Evolutionary conservation across 2,888 invertebrate species (phyloP).

Genomic region (Morpho achilles): DNA sequence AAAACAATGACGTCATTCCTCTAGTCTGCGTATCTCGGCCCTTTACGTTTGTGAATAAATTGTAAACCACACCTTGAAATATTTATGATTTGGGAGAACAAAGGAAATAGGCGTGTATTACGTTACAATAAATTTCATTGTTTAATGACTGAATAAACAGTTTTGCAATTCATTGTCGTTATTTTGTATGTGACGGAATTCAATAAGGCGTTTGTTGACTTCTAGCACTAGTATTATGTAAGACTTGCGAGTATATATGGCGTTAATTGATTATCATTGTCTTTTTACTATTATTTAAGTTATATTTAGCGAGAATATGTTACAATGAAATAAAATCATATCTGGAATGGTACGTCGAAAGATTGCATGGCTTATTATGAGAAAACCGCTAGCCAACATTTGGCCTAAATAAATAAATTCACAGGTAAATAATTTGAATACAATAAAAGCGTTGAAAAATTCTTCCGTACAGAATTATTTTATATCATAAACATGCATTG

Average conservation of each 20-base stretch:
- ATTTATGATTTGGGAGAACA: conserved; percentile 1
- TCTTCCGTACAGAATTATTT: too few species aligned
- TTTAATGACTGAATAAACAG: background rate
- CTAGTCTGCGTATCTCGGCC: conserved; percentile 4
- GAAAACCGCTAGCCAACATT: too few species aligned
- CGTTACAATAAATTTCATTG: conserved; percentile 1
- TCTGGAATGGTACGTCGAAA: too few species aligned
- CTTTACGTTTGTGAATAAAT: conserved; percentile 5
- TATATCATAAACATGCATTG: too few species aligned
- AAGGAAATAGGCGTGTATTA: conserved; percentile 8
- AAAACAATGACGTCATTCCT: background rate
- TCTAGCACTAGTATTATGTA: conserved; percentile 1
- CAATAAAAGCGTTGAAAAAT: too few species aligned
- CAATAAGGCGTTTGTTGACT: conserved; percentile 5
- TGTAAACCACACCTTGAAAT: conserved; percentile 14
- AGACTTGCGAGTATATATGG: background rate
- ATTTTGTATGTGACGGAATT: conserved; percentile 20
- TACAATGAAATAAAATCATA: too few species aligned
- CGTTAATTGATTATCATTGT: too few species aligned
- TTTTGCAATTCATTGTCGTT: conserved; percentile 8
- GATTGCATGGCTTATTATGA: too few species aligned
- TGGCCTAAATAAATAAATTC: too few species aligned
- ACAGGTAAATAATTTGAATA: too few species aligned
- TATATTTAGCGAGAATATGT: too few species aligned
- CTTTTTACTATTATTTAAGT: too few species aligned